Evolutionary conservation across 2,888 invertebrate genomes (phyloP).

Genomic region (Tipula vernalis): DNA sequence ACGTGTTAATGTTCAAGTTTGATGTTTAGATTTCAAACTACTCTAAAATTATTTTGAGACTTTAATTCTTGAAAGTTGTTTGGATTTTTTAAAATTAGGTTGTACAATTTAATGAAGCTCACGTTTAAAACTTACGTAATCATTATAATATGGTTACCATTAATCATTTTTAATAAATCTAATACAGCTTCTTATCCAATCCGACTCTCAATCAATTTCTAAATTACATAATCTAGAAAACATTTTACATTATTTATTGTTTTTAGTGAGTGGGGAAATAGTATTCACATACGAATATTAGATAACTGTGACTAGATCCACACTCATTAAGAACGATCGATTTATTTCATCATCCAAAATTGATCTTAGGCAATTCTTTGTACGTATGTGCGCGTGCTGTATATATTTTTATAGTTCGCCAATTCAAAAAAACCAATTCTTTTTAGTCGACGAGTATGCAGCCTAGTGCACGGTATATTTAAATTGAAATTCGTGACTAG

Average conservation of each 20-base stretch:
- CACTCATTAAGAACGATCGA: constrained; percentile 37
- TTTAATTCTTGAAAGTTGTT: neutral
- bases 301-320: constrained; percentile 37
- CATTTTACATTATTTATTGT: constrained; percentile 23
- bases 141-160: neutral
- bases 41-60: no score
- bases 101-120: neutral
- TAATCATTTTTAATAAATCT: neutral
- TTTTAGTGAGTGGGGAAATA: constrained; percentile 38
- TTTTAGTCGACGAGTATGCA: constrained; percentile 39
- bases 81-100: neutral
- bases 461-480: constrained; percentile 38
- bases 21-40: no score
- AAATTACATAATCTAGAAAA: neutral
- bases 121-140: neutral
- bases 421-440: constrained; percentile 25
- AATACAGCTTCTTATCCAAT: neutral
- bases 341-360: neutral
- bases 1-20: no score
- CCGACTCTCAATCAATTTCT: neutral
- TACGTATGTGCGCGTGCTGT: no score
- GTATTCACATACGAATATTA: constrained; percentile 32
- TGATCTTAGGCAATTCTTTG: neutral
- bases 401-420: neutral
- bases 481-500: constrained; percentile 39